These are phyloP conservation scores for Pachyuromys duprasi DNA, from an alignment of 2,797 vertebrate species.

Conservation along the genomic window DNA sequence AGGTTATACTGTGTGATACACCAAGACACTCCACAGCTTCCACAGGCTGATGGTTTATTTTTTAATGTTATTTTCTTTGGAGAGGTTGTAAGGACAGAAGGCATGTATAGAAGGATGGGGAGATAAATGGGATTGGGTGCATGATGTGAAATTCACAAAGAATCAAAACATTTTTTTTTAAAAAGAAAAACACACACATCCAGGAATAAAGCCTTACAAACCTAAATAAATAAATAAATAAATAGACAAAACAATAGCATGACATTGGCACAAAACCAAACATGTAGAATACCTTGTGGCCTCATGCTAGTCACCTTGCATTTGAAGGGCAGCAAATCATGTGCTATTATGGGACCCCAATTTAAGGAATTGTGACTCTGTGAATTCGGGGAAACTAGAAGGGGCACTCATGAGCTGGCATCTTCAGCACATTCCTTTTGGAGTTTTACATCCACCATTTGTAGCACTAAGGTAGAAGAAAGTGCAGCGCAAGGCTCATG, in stretches of 20 bases:
- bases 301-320: not conserved
- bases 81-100: not conserved
- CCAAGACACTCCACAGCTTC: not conserved
- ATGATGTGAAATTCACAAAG: not conserved
- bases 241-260: not conserved
- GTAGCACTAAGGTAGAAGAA: not conserved
- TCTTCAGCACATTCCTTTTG: not conserved
- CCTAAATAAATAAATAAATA: not conserved
- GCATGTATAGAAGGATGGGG: not conserved
- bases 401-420: not conserved
- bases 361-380: not conserved
- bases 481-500: too few relatives aligned
- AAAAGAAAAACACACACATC: not conserved
- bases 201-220: not conserved
- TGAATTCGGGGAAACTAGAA: not conserved
- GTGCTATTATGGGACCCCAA: not conserved
- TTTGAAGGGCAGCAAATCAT: not conserved
- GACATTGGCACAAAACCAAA: not conserved
- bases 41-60: not conserved
- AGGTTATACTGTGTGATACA: not conserved
- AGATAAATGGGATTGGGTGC: not conserved
- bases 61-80: not conserved
- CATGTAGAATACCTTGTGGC: not conserved
- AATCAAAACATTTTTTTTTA: not conserved
- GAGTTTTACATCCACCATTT: not conserved